Conservation (phyloP, 2,113 vertebrate species). For the Nettapus auritus region DNA sequence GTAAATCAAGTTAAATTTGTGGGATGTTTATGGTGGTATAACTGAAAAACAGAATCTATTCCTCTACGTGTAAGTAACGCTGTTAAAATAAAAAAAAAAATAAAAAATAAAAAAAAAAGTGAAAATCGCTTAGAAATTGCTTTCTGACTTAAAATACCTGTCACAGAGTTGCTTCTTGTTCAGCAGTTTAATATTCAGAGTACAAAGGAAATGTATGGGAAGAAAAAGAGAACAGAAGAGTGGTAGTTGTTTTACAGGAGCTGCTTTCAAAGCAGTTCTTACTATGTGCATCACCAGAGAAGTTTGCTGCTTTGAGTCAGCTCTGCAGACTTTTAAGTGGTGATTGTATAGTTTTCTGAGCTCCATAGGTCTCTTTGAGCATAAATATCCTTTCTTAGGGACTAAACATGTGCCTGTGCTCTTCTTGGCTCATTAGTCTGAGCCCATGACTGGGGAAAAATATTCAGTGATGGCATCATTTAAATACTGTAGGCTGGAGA, state of each 20-base stretch:
- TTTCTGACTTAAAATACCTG: neutral
- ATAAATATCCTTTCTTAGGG: neutral
- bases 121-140: neutral
- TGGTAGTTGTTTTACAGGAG: neutral
- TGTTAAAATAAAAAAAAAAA: neutral
- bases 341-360: neutral
- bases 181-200: neutral
- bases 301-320: neutral
- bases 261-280: neutral
- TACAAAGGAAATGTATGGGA: neutral
- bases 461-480: constrained; percentile 23
- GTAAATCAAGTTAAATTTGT: neutral
- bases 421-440: neutral
- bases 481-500: neutral
- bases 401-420: neutral
- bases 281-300: neutral
- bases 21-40: neutral
- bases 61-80: neutral
- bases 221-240: neutral
- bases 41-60: neutral
- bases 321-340: neutral
- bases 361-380: neutral
- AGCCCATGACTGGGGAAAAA: constrained; percentile 18
- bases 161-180: neutral
- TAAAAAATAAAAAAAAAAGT: neutral